Evolutionary conservation across 2,797 vertebrate genomes (phyloP), one percentile per base, ranked within the genome.

Genomic region (Malurus leucopterus): DNA sequence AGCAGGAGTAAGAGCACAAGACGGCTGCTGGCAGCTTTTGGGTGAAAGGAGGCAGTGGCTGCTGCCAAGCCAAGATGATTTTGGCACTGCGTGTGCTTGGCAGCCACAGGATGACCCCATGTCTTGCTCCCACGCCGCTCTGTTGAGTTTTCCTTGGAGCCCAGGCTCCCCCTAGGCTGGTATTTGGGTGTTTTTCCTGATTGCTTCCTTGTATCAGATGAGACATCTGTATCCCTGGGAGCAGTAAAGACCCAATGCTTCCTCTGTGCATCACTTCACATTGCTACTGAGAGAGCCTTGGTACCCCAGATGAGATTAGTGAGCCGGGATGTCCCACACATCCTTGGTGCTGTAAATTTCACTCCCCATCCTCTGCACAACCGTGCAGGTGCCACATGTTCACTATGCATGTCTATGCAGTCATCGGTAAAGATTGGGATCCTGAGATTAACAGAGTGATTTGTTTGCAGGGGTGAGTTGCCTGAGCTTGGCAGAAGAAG

Each of bases 61-160:
- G 54, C 32, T 90, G 58, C 65, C 62, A 58, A 53, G 58, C 51
- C 62, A 62, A 51, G 67, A 51, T 38, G 23, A 47, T 55, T 22
- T 12, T 83, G 87, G 89, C 80, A 32, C 49, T 57, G 55, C 16
- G 50, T 21, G 44, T 7, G 8, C 55, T 83, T 88, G 62, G 40
- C 47, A 36, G 53, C 40, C 87, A 65, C 24, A 38, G 49, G 63
- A 32, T 81, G 32, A 77, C 51, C 40, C 57, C 49, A 10, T 8
- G 32, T 72, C 79, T 83, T 83, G 36, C 79, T 91, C 82, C 72
- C 73, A 54, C 6, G 10, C 73, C 0, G 19, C 76, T 93, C 87
- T 46, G 49, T 62, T 93, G 84, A 59, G 47, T 77, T 89, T 90
- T 23, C 13, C 89, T 91, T 69, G 89, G 88, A 89, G 63, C 47